phyloP scores from a whole-genome alignment of 2,113 vertebrate genomes.

The Colius striatus region DNA sequence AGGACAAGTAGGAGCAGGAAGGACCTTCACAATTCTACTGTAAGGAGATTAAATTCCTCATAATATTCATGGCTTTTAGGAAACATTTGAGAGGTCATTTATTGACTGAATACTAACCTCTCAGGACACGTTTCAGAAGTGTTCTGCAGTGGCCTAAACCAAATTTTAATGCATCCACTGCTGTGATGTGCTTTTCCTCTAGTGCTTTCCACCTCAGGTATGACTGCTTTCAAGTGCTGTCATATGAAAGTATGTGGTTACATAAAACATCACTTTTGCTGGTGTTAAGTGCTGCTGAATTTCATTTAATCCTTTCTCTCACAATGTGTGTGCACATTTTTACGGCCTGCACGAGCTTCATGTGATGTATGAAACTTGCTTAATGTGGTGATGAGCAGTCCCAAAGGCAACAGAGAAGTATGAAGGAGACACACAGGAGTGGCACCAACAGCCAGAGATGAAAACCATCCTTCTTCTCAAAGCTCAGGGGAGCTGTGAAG shows the following conservation, averaged over 20 bases:
- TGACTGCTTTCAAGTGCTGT: neutral
- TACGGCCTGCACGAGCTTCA: neutral
- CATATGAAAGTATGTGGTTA: neutral
- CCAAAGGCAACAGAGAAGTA: neutral
- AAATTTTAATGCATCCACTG: neutral
- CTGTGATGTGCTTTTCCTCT: neutral
- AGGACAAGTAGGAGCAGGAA: neutral
- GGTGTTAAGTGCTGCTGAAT: neutral
- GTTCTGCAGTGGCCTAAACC: neutral
- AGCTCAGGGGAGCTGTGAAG: neutral
- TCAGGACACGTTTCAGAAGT: neutral
- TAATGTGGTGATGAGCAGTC: neutral
- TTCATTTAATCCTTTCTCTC: neutral
- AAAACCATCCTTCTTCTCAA: neutral
- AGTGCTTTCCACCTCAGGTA: neutral
- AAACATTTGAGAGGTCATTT: neutral
- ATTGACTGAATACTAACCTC: neutral
- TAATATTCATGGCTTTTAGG: neutral
- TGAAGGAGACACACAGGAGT: accelerated
- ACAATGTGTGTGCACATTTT: neutral
- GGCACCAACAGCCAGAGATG: neutral
- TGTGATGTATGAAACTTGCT: accelerated
- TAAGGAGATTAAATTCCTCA: neutral
- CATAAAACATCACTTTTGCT: neutral
- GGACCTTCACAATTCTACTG: neutral